Percentiles rank a stretch among this genome's conserved stretches.
These are phyloP conservation scores for Psix sp. DNA, from an alignment of 1,140 invertebrate species.

Conservation along the genomic window DNA sequence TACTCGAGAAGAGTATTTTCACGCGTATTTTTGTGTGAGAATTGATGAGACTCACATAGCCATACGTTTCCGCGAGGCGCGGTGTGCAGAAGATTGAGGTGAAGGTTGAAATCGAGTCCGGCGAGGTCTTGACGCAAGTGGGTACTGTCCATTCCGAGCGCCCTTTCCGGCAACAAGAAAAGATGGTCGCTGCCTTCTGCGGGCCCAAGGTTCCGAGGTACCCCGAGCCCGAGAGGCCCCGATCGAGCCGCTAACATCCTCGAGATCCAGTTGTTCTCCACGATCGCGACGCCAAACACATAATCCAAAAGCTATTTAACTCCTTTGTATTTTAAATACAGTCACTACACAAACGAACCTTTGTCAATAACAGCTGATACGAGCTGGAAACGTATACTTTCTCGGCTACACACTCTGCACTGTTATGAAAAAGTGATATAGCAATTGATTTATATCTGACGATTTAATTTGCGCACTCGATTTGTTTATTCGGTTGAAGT, in stretches of 20 bases:
- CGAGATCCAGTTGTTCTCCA: slow-evolving; percentile 24
- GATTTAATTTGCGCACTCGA: no score
- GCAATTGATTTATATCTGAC: no score
- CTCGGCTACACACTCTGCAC: no score
- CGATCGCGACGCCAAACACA: slow-evolving; percentile 56
- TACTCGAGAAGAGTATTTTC: slow-evolving; percentile 8
- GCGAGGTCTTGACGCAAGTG: slow-evolving; percentile 79
- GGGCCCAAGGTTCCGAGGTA: slow-evolving; percentile 71
- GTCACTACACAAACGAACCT: background rate
- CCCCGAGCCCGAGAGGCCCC: slow-evolving; percentile 69
- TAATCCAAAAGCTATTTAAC: slow-evolving; percentile 51
- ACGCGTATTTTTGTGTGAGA: slow-evolving; percentile 1
- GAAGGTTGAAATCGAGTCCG: slow-evolving; percentile 79
- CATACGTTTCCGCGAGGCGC: slow-evolving; percentile 80
- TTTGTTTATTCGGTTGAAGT: background rate
- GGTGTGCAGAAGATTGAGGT: slow-evolving; percentile 77
- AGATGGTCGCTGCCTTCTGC: slow-evolving; percentile 80
- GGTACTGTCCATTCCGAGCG: slow-evolving; percentile 80
- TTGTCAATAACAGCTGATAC: no score
- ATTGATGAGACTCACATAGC: slow-evolving; percentile 78
- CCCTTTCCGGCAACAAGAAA: slow-evolving; percentile 79
- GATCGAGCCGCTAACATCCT: slow-evolving; percentile 73
- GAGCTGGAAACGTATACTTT: slow-evolving; percentile 4
- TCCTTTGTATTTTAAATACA: background rate
- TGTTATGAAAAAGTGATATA: no score